phyloP scores from a whole-genome alignment of 2,888 invertebrate genomes.

The Molorchus minor region DNA sequence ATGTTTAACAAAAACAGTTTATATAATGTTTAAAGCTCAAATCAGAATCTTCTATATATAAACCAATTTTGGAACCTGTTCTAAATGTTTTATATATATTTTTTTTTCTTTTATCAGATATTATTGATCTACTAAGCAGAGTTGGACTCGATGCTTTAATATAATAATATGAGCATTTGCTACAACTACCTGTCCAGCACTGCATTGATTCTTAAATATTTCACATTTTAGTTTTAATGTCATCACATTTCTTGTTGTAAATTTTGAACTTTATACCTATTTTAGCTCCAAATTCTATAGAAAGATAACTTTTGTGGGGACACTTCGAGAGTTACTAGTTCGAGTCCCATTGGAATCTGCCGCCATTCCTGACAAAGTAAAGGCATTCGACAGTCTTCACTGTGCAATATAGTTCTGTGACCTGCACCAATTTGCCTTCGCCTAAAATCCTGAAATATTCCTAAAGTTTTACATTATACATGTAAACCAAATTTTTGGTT shows the following conservation, averaged over 20 bases:
- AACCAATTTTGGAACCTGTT: no score
- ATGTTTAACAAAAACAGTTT: no score
- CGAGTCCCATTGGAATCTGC: slow-evolving; percentile 84
- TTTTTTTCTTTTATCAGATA: no score
- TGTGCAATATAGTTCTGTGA: slow-evolving; percentile 39
- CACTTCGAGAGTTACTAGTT: slow-evolving; percentile 75
- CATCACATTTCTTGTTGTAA: not conserved
- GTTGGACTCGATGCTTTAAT: no score
- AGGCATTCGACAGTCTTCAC: slow-evolving; percentile 72
- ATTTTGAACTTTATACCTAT: slow-evolving; percentile 21
- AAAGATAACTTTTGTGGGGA: slow-evolving; percentile 82
- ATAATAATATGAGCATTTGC: no score
- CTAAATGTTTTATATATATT: no score
- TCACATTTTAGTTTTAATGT: not conserved
- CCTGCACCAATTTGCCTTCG: slow-evolving; percentile 21
- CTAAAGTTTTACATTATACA: slow-evolving; percentile 35
- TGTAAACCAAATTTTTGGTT: slow-evolving; percentile 20
- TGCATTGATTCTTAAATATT: not conserved
- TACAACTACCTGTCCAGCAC: no score
- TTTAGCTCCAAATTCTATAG: slow-evolving; percentile 87
- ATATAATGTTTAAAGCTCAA: no score
- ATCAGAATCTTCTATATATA: no score
- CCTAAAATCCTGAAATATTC: slow-evolving; percentile 26
- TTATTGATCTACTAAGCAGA: no score
- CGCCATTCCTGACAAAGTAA: slow-evolving; percentile 86